Base-by-base conservation (phyloP, 1,140 invertebrate species). In the Sminthurinus signatus region DNA sequence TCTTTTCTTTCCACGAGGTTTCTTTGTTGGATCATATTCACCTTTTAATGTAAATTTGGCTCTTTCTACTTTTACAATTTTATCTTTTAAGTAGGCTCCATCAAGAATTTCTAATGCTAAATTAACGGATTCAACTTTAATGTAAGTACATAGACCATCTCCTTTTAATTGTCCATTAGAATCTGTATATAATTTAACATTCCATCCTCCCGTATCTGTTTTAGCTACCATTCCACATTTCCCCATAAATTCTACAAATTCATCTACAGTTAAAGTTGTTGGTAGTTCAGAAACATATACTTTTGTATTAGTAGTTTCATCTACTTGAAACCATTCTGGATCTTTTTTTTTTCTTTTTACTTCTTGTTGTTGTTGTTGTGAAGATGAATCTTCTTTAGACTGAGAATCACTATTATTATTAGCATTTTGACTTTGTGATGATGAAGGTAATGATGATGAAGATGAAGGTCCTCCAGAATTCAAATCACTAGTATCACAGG, bases 1-100 rank as follows among this genome's bases (percentile, higher is more conserved):
- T 73, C 88, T 87, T 75, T 87, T 89, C 74, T 88, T 94, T 75
- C 89, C 89, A 75, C 91, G 94, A 2, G 92, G 95, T 76, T 97
- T 98, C 42, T 93, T 83, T 0, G 83, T 83, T 12, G 96, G 94
- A 81, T 99, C 91, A 77, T 92, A 99, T 52, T 88, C 81, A 15
- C 96, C 97, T 78, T 98, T 98, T 80, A 96, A 80, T 75, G 95
- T 84, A 75, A 99, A 99, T 73, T 91, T 87, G 0, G 97, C 97
- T 71, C 86, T 81, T 79, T 99, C 92, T 1, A 98, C 95, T 65
- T 84, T 84, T 15, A 93, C 81, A 61, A 84, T 89, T 39, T 91
- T 83, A 0, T 86, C 91, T 73, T 88, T 83, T 25, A 87, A 75
- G 68, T 88, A 82, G 73, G 83, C 88, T 0, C 91, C 96, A 82